A percentile compares a stretch with the other conserved stretches of the same genome.
phyloP scores from a whole-genome alignment of 2,797 vertebrate genomes.

The Mallotus villosus region DNA sequence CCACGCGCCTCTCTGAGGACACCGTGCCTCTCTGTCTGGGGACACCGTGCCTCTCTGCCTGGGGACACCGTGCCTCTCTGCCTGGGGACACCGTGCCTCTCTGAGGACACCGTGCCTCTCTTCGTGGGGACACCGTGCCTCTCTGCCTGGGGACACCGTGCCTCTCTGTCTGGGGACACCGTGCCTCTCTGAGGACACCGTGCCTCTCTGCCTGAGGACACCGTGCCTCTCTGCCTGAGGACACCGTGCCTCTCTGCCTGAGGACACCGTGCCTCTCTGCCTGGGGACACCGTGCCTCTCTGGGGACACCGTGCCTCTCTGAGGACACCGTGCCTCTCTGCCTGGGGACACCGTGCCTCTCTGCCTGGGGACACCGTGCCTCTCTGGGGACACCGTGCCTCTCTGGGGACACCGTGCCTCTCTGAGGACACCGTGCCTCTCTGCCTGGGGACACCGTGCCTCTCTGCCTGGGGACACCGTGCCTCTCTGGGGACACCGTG shows the following conservation, averaged over 20 bases:
- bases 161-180: too few species aligned
- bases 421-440: slow-evolving; percentile 28
- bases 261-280: too few species aligned
- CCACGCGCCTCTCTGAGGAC: slow-evolving; percentile 13
- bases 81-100: slow-evolving; percentile 27
- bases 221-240: slow-evolving; percentile 13
- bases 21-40: slow-evolving; percentile 13
- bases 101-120: slow-evolving; percentile 2
- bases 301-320: slow-evolving; percentile 27
- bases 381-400: slow-evolving; percentile 27
- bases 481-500: slow-evolving; percentile 27
- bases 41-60: slow-evolving; percentile 25
- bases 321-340: not conserved
- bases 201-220: slow-evolving; percentile 9
- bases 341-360: slow-evolving; percentile 27
- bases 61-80: not conserved
- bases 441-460: too few species aligned
- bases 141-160: too few species aligned
- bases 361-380: slow-evolving; percentile 3
- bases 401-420: not conserved
- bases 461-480: too few species aligned
- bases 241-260: slow-evolving; percentile 26
- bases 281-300: not conserved
- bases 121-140: slow-evolving; percentile 29
- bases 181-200: slow-evolving; percentile 27